Evolutionary conservation across 2,888 invertebrate species (phyloP), one percentile per base, ranked within the genome.

Genomic region (Athalia circularis): DNA sequence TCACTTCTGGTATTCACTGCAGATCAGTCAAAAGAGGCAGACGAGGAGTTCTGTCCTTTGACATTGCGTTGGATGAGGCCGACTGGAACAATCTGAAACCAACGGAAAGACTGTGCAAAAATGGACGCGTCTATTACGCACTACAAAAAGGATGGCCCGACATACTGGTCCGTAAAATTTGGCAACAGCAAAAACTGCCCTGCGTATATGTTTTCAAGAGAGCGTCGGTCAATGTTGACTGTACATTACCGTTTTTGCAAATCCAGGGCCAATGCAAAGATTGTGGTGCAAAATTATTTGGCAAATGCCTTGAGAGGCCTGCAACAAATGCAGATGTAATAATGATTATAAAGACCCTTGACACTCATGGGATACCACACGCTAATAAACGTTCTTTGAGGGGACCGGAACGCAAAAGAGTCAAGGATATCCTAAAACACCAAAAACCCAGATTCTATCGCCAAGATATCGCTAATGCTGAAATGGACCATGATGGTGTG

Each of bases 361-460:
- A 70, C 50, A 70, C 70, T 29, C 54, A 45, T 29, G 70, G 70
- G n/a, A 57, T 70, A 13, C 70, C 70, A 29, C 70, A 70, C n/a
- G 29, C 11, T 15, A 57, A 57, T 57, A 70, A 70, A n/a, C 70
- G 70, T 54, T 57, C 5, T 11, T 29, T 54, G n/a, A 43, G 57
- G 7, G 70, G 70, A 57, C 48, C 54, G 3, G 57, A 70, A 70
- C 70, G 70, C 4, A 54, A 29, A 48, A 57, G 8, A 4, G 48
- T 45, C 11, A 54, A 70, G 43, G n/a, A 70, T 9, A 29, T 57
- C 3, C n/a, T 70, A 9, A 43, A n/a, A 43, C 50, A 54, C 11
- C 54, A 70, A 43, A 70, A 70, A 48, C 57, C 70, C 5, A 54
- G 70, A 11, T 54, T 43, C 5, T 70, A 57, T 13, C 70, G 70